Evolutionary conservation across 2,113 vertebrate genomes (phyloP), one percentile per base, ranked within the genome.

Genomic region (Prolemur simus): DNA sequence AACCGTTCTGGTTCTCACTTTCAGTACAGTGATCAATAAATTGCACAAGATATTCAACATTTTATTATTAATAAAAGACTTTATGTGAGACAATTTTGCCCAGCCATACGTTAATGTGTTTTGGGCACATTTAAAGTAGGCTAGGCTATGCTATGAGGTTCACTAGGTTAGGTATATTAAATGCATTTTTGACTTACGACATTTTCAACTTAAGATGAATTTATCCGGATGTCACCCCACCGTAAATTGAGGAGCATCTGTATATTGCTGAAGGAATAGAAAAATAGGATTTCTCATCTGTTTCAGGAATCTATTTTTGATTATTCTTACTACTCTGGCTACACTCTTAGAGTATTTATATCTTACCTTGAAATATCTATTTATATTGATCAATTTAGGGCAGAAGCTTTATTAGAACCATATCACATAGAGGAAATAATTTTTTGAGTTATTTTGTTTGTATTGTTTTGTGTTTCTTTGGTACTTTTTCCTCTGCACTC

Each of bases 341-440:
- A 13, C 1, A 0, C 3, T 47, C n/a, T 52, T 6, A 0, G 7
- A 18, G 37, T 13, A n/a, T 71, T 13, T 64, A 1, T 0, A 1
- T 8, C 1, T 52, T 12, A 12, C 37, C 37, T 29, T 58, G 45
- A 81, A 60, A n/a, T 7, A 8, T 25, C 64, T 45, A 32, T 60
- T 52, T 63, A 39, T 3, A 13, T 13, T 21, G 21, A 56, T 21
- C 56, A 60, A 2, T 14, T n/a, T 60, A 27, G 4, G 23, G 17
- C 68, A 64, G 54, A 39, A 94, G 14, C 47, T 49, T 54, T 37
- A 34, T 32, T 27, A 81, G 63, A 73, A 56, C 21, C 39, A 66
- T 20, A 37, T 4, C 47, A 34, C 20, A 49, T 0, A 23, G 39
- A 91, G 60, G 58, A 93, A 58, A 42, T 56, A 42, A 42, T 52